Conservation (phyloP, 2,888 invertebrate genomes). For the Polydrusus tereticollis region DNA sequence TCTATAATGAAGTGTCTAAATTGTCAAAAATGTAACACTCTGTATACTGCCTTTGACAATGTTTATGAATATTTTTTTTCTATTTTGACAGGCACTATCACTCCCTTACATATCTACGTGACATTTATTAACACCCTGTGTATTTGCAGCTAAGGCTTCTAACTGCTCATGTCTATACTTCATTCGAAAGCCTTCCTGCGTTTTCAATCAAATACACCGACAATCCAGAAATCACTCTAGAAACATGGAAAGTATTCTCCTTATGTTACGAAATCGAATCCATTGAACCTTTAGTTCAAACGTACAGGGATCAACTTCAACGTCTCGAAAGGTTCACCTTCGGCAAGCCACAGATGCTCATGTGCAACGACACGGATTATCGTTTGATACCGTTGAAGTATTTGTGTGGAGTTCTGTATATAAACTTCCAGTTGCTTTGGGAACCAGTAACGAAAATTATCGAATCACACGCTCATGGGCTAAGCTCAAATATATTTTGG, state of each 20-base stretch:
- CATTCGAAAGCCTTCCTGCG: conserved; percentile 73
- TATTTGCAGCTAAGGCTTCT: conserved; percentile 75
- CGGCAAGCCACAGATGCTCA: conserved; percentile 69
- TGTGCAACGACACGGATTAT: conserved; percentile 72
- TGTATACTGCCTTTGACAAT: too few species aligned
- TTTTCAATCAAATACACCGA: conserved; percentile 64
- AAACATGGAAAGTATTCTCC: conserved; percentile 74
- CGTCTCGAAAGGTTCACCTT: conserved; percentile 81
- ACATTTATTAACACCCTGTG: not conserved
- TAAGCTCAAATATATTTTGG: conserved; percentile 80
- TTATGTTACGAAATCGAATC: conserved; percentile 80
- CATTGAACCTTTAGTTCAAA: conserved; percentile 79
- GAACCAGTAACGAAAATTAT: conserved; percentile 84
- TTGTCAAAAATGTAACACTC: too few species aligned
- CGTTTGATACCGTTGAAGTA: conserved; percentile 80
- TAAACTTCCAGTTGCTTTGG: conserved; percentile 93
- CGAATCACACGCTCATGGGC: conserved; percentile 77
- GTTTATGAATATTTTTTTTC: too few species aligned
- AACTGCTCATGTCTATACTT: conserved; percentile 80
- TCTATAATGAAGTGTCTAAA: too few species aligned
- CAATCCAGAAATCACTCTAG: conserved; percentile 62
- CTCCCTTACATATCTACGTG: too few species aligned
- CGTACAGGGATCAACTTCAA: conserved; percentile 83
- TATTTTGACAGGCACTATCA: too few species aligned
- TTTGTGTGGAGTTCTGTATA: conserved; percentile 84